Percentiles rank a stretch among this genome's conserved stretches.
Conservation (phyloP, 2,113 vertebrate genomes). For the Fulmarus glacialis region DNA sequence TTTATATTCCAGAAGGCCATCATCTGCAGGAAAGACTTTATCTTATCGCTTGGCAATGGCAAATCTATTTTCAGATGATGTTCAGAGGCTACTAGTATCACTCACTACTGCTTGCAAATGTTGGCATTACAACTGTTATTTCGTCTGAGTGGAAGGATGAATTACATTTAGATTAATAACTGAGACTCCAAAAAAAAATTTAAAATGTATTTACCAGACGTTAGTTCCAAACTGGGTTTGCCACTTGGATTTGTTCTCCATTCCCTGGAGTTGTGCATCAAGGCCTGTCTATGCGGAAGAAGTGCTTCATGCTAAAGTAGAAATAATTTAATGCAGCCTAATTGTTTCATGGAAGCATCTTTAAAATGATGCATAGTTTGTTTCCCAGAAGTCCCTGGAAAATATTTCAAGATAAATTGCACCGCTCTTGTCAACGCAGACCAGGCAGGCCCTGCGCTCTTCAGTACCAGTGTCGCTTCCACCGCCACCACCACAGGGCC, state of each 20-base stretch:
- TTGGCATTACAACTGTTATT: not conserved
- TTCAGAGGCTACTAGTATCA: constrained; percentile 2
- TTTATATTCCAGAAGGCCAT: not conserved
- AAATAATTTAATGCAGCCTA: constrained; percentile 12
- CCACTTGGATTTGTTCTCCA: not conserved
- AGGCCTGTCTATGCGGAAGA: not conserved
- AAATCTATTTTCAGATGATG: constrained; percentile 18
- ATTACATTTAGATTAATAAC: constrained; percentile 27
- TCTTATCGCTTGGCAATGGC: not conserved
- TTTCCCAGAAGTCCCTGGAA: not conserved
- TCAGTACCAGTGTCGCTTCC: not conserved
- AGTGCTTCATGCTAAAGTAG: not conserved
- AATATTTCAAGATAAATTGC: not conserved
- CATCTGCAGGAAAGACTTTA: constrained; percentile 15
- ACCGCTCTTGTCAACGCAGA: not conserved
- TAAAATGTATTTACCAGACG: not conserved
- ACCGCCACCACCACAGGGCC: accelerated
- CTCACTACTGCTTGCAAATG: constrained; percentile 16
- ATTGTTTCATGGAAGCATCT: constrained; percentile 16
- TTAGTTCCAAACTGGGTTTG: not conserved
- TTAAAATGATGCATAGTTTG: constrained; percentile 9
- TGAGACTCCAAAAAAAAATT: not conserved
- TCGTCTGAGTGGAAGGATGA: constrained; percentile 8
- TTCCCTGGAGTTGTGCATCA: not conserved
- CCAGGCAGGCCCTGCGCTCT: accelerated